Evolutionary conservation across 2,113 vertebrate genomes (phyloP).

Genomic region (Centrocercus urophasianus): DNA sequence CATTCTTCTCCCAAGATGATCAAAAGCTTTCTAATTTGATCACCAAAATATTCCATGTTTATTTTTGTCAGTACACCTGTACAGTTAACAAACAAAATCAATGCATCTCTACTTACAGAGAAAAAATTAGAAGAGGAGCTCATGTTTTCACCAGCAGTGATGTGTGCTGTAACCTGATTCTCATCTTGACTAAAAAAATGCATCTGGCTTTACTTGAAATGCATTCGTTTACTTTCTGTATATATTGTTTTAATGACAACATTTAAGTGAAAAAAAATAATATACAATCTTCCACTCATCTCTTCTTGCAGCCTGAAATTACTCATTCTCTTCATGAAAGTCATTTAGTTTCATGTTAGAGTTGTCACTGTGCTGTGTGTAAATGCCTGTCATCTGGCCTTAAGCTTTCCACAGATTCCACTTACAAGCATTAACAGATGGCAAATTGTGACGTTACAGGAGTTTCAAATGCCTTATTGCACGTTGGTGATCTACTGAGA

Average conservation of each 20-base stretch:
- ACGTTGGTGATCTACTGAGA: not conserved
- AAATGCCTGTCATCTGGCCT: accelerated
- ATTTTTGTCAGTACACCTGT: not conserved
- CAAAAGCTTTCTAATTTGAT: not conserved
- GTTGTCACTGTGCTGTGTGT: not conserved
- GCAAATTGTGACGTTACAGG: not conserved
- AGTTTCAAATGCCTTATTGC: not conserved
- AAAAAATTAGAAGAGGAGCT: not conserved
- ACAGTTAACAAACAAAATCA: not conserved
- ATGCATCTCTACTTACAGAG: not conserved
- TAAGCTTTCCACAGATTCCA: not conserved
- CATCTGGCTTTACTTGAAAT: not conserved
- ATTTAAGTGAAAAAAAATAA: not conserved
- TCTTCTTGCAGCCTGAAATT: not conserved
- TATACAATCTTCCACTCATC: not conserved
- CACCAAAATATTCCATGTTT: not conserved
- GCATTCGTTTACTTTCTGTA: not conserved
- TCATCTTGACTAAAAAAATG: not conserved
- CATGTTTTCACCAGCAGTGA: not conserved
- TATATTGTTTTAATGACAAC: not conserved
- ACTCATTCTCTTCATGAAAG: not conserved
- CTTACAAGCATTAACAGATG: not conserved
- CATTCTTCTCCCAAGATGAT: not conserved
- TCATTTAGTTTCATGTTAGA: not conserved
- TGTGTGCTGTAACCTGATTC: not conserved